These are phyloP conservation scores for Scaptomyza graminum DNA, from an alignment of 1,140 invertebrate species.

Conservation along the genomic window DNA sequence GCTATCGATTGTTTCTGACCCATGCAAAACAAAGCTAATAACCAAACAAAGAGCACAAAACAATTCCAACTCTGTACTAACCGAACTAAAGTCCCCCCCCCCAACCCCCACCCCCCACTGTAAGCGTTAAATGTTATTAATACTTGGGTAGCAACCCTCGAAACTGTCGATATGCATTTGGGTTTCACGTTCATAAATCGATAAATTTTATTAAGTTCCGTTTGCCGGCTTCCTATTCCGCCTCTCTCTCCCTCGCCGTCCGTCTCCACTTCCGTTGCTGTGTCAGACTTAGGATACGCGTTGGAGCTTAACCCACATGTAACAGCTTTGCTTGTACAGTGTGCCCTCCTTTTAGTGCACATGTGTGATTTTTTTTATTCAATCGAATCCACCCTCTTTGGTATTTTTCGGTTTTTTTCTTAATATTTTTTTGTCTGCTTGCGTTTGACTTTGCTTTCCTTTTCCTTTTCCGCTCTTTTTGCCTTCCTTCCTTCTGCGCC, in stretches of 20 bases:
- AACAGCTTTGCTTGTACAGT: constrained; percentile 16
- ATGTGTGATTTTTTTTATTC: constrained; percentile 26
- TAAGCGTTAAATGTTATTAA: constrained; percentile 55
- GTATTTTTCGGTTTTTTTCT: constrained; percentile 28
- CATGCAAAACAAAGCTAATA: constrained; percentile 53
- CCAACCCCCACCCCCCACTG: not conserved
- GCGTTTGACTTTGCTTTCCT: constrained; percentile 30
- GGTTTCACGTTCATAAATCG: constrained; percentile 52
- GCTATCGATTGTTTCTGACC: constrained; percentile 67
- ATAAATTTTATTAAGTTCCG: constrained; percentile 79
- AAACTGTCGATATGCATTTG: constrained; percentile 20
- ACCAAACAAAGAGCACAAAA: constrained; percentile 22
- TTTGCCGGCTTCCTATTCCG: constrained; percentile 16
- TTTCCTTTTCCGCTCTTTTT: constrained; percentile 15
- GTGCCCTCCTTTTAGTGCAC: not conserved
- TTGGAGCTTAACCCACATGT: constrained; percentile 74
- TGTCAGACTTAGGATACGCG: constrained; percentile 64
- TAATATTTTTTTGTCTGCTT: not conserved
- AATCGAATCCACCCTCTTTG: constrained; percentile 26
- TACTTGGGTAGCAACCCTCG: not conserved
- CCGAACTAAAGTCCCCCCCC: constrained; percentile 20
- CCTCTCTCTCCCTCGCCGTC: not conserved
- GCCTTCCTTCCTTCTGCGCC: not conserved
- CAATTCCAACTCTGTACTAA: constrained; percentile 49
- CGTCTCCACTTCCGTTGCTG: constrained; percentile 31